These are phyloP conservation scores for Empis stercorea DNA, from an alignment of 2,888 invertebrate genomes.

Conservation along the genomic window DNA sequence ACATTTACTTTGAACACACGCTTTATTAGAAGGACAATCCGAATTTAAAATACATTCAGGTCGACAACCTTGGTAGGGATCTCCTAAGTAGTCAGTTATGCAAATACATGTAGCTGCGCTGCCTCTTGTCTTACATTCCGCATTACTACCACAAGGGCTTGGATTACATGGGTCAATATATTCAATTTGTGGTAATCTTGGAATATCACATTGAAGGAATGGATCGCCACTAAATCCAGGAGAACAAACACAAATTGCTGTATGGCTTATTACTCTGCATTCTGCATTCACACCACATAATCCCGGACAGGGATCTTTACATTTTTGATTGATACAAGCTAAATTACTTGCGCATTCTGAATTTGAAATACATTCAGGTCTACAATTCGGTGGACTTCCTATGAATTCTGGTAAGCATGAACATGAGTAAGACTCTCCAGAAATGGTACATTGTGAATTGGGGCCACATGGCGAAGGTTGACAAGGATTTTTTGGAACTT, in stretches of 20 bases:
- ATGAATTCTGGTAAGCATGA: slow-evolving; percentile 46
- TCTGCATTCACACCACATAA: slow-evolving; percentile 51
- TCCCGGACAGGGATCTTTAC: slow-evolving; percentile 51
- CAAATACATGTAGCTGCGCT: slow-evolving; percentile 75
- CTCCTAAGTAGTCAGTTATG: slow-evolving; percentile 63
- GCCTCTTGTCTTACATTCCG: slow-evolving; percentile 66
- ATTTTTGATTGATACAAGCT: slow-evolving; percentile 49
- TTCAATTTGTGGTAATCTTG: slow-evolving; percentile 32
- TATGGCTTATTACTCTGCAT: slow-evolving; percentile 54
- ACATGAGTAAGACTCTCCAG: slow-evolving; percentile 49
- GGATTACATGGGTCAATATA: slow-evolving; percentile 59
- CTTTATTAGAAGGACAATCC: slow-evolving; percentile 69
- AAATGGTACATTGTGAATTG: slow-evolving; percentile 48
- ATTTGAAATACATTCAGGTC: slow-evolving; percentile 53
- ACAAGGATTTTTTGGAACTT: slow-evolving; percentile 39
- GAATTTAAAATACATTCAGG: slow-evolving; percentile 70
- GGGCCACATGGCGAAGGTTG: slow-evolving; percentile 52
- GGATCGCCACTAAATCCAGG: slow-evolving; percentile 52
- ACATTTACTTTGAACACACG: slow-evolving; percentile 70
- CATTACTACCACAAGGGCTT: slow-evolving; percentile 73
- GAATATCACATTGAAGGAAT: slow-evolving; percentile 41
- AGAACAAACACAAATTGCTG: slow-evolving; percentile 52
- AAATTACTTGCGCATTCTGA: slow-evolving; percentile 52
- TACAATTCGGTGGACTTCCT: slow-evolving; percentile 50
- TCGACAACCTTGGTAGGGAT: slow-evolving; percentile 73